Percentiles rank a stretch among this genome's conserved stretches.
phyloP scores from a whole-genome alignment of 2,888 invertebrate species.

The Imbricaverruca yamaguchii region DNA sequence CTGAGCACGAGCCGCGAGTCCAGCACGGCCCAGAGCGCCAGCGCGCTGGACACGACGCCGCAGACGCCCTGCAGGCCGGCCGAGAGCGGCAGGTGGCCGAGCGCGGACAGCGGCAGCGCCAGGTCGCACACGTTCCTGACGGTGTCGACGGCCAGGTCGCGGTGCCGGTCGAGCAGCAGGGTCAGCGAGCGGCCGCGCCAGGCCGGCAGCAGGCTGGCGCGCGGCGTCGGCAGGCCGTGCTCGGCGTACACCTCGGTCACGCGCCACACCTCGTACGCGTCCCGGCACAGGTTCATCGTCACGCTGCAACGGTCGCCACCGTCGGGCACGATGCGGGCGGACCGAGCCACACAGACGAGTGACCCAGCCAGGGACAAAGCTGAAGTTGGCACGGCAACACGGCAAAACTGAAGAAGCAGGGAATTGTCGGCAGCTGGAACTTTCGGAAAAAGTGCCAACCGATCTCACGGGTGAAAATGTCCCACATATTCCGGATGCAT shows the following conservation, averaged over 20 bases:
- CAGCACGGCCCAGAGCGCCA: conserved; percentile 6
- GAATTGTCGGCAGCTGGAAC: no score
- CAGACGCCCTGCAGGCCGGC: conserved; percentile 68
- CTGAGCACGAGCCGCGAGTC: conserved; percentile 5
- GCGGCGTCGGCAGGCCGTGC: background rate
- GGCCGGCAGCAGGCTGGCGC: background rate
- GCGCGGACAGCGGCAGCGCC: conserved; percentile 70
- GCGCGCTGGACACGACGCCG: conserved; percentile 58
- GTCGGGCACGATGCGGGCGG: no score
- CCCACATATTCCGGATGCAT: no score
- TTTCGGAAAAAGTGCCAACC: no score
- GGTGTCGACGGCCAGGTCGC: conserved; percentile 68
- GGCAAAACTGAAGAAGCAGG: no score
- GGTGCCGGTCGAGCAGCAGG: conserved; percentile 40
- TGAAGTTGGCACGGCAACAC: no score
- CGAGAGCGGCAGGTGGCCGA: conserved; percentile 67
- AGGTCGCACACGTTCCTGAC: conserved; percentile 79
- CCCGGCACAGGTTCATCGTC: conserved; percentile 1
- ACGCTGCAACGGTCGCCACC: background rate
- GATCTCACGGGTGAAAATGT: no score
- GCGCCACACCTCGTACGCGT: conserved; percentile 14
- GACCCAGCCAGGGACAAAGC: no score
- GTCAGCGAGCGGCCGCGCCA: background rate
- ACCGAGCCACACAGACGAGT: no score
- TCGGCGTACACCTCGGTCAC: background rate